Evolutionary conservation across 2,113 vertebrate species (phyloP), one percentile per base, ranked within the genome.

Genomic region (Lates calcarifer): DNA sequence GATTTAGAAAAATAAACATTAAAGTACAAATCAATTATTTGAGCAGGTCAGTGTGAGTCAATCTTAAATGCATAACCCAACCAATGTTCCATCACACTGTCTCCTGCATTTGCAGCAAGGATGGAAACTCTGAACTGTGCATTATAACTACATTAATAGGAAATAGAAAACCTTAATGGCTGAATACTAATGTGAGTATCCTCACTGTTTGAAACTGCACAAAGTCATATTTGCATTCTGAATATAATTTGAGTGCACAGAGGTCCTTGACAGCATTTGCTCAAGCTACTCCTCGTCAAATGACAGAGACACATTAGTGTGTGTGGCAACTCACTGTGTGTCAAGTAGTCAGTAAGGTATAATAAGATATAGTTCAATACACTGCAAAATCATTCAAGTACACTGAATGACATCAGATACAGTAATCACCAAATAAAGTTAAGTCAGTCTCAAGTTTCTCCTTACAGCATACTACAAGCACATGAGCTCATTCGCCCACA

Each of bases 1-100:
- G 78, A 89, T 91, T 85, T 49, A 86, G 79, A 82, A 86, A 82
- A 86, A 76, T 88, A 90, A 90, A 86, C 72, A 82, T 75, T 84
- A 41, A 88, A 79, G 71, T 26, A 77, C 43, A 78, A 83, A 92
- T 88, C 71, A 82, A 90, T 89, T 85, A 78, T 86, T 87, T 70
- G 61, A 83, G 47, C 49, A 60, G 43, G 73, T 84, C 74, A 85
- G 63, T 24, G n/a, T 22, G 47, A 83, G 70, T 67, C 56, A 68
- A 69, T 69, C 57, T 26, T 65, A 51, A 73, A 82, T 12, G 11
- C 10, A 64, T 76, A 74, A 63, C 78, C 56, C 53, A 64, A 82
- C 79, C 74, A 57, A 43, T 45, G 78, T 76, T 79, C 43, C 24
- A 1, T 41, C 70, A 71, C 20, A 24, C 39, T 56, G 22, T 65